These are phyloP conservation scores for Neoseiulus cucumeris DNA, from an alignment of 1,140 invertebrate species.

Conservation along the genomic window DNA sequence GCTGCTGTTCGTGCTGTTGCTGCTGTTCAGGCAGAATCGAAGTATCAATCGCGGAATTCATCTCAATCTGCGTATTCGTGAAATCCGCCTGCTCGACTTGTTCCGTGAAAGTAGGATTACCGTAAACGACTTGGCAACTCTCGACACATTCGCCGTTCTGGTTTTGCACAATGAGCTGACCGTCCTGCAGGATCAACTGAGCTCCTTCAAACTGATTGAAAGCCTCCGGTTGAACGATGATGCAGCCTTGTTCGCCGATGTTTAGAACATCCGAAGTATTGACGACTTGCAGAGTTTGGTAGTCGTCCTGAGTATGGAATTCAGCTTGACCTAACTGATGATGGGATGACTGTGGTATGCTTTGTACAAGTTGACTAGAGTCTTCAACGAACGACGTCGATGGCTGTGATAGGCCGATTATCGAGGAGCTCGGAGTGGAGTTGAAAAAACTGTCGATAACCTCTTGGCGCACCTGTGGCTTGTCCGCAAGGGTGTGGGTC, in stretches of 20 bases:
- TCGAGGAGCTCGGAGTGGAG: background rate
- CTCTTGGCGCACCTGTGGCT: conserved; percentile 4
- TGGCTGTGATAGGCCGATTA: background rate
- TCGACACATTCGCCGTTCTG: background rate
- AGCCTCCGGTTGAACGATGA: background rate
- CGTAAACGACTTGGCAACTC: background rate
- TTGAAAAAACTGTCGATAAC: conserved; percentile 10
- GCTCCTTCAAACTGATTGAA: background rate
- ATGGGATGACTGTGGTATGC: background rate
- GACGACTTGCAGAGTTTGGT: background rate
- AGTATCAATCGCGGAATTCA: too few relatives aligned
- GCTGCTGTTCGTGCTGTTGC: background rate
- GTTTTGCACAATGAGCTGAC: background rate
- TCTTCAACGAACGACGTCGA: conserved; percentile 8
- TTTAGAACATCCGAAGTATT: background rate
- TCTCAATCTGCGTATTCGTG: too few relatives aligned
- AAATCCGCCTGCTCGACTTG: too few relatives aligned
- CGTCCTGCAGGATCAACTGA: background rate
- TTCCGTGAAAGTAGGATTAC: background rate
- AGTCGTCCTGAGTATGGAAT: background rate
- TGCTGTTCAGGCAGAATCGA: background rate
- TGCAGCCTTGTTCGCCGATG: background rate
- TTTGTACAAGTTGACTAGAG: conserved; percentile 11
- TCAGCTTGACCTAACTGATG: background rate
- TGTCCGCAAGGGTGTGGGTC: background rate